Evolutionary conservation across 2,888 invertebrate species (phyloP), one percentile per base, ranked within the genome.

Genomic region (Serrognathus titanus): DNA sequence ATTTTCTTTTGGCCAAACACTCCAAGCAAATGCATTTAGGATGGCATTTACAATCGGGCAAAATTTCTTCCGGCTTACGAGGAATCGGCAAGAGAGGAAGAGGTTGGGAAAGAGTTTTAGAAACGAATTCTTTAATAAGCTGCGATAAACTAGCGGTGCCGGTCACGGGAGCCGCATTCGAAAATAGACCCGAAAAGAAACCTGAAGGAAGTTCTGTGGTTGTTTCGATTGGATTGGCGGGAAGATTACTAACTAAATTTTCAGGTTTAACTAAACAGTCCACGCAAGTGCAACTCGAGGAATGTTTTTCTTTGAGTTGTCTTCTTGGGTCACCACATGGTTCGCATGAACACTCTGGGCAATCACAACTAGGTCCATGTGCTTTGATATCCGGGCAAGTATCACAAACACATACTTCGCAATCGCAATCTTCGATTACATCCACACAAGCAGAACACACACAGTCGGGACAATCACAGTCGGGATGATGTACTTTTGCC

Each of bases 381-480:
- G 43, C 16, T 24, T 13, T 10, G 3, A 40, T 10, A 1, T 39
- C 39, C 5, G 11, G n/a, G 8, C 39, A 39, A 3, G 10, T n/a
- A 39, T 39, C 39, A 12, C 39, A 39, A 11, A 6, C 12, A 39
- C 39, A 39, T 39, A 3, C 3, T 39, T 39, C 3, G 10, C 39
- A 39, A 39, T 39, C 39, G 10, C 39, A 39, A 39, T 12, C 12
- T 6, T 8, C 43, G 11, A 20, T 9, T 6, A 45, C 51, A 45
- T 51, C 13, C 16, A 47, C 48, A 46, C 61, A 59, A 46, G 59
- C 57, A n/a, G 57, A 16, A 16, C 61, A 61, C 8, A 52, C 16
- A 41, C 61, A 61, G 24, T 37, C 47, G 20, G 51, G 38, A 36
- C 58, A 58, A 24, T 43, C 48, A 43, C 58, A 58, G 43, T 48